Base-by-base conservation (phyloP, 2,888 invertebrate genomes). In the Amphimallon solstitiale region DNA sequence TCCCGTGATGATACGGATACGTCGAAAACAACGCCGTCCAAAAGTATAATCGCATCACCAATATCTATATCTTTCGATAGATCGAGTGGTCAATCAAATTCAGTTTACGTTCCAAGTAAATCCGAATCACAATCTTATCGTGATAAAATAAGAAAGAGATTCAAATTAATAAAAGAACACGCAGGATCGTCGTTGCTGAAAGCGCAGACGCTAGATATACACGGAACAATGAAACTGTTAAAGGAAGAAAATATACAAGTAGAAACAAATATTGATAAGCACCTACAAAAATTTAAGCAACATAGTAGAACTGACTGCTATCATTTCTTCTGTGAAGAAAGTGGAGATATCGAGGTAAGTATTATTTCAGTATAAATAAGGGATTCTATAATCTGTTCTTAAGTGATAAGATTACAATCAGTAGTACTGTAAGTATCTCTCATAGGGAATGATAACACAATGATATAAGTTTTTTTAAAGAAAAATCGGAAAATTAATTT, bases 141-240 rank as follows among this genome's bases (percentile, higher is more conserved):
- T 68, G 82, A 83, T 38, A 78, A 78, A 69, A 75, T 84, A 21
- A 76, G 77, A 63, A 80, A 81, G 63, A 74, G 83, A 54, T 80
- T 83, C 68, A 76, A 78, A 65, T 72, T 73, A 60, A 78, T 82
- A 2, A 81, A 80, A 72, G 76, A 78, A 68, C 77, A 77, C 66
- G 80, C 80, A 4, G 78, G 78, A 23, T 75, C 73, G 56, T 76
- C 80, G 0, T 72, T 76, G 2, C 69, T 72, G 23, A 74, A 77
- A 65, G 70, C 75, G 1, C 68, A 73, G 19, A 68, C 70, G 21
- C 21, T 43, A 23, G 29, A 61, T 60, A 19, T 60, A 7, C 21
- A 60, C 2, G 69, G 73, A 40, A 73, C 74, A 3, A 65, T 79
- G 38, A 75, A 76, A 15, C 72, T 71, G 49, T 66, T 80, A 19